phyloP scores from a whole-genome alignment of 2,797 vertebrate species.

The Tadarida brasiliensis region DNA sequence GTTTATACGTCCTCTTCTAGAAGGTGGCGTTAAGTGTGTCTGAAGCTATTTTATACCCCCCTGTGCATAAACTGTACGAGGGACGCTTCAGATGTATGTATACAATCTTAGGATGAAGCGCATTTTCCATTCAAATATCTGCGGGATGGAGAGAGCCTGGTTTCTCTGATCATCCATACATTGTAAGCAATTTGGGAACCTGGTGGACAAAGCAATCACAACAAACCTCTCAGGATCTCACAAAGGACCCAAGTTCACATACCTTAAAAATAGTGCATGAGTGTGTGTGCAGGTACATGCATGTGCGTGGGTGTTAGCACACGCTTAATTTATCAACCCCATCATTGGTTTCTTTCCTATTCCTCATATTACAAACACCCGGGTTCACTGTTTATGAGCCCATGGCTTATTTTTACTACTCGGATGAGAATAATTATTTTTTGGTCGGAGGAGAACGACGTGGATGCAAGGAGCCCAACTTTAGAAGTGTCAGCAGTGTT shows the following conservation, averaged over 20 bases:
- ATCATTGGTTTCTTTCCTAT: neutral
- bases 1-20: neutral
- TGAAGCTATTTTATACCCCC: neutral
- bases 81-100: neutral
- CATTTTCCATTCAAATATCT: slow-evolving; percentile 61
- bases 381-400: slow-evolving; percentile 79
- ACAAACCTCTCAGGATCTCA: neutral
- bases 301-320: neutral
- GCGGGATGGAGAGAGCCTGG: neutral
- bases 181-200: neutral
- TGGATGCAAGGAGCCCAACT: slow-evolving; percentile 73
- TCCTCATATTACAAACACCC: slow-evolving; percentile 74
- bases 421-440: slow-evolving; percentile 81
- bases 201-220: neutral
- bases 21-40: neutral
- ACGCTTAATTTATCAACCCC: slow-evolving; percentile 2
- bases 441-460: slow-evolving; percentile 73
- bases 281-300: neutral
- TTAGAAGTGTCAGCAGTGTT: slow-evolving; percentile 78
- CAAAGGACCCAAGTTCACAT: neutral
- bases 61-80: neutral
- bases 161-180: neutral
- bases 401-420: slow-evolving; percentile 79
- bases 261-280: neutral
- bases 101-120: neutral